Percentiles rank a stretch among this genome's conserved stretches.
These are phyloP conservation scores for Semnopithecus entellus DNA, from an alignment of 2,113 vertebrate genomes.

Conservation along the genomic window DNA sequence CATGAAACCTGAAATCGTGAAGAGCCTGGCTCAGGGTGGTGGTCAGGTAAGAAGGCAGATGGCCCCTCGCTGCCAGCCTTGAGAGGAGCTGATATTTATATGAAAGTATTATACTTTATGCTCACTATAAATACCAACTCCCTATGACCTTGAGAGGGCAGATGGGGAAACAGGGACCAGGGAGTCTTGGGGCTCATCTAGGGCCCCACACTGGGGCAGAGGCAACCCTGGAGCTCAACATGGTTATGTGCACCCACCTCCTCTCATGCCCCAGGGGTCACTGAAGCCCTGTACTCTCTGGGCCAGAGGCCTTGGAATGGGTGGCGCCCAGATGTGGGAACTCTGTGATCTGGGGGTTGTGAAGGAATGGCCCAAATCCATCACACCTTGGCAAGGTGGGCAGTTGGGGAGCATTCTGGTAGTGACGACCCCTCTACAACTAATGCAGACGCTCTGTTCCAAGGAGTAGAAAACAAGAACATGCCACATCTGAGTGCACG, in stretches of 20 bases:
- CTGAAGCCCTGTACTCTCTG: not conserved
- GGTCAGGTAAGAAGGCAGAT: rapidly evolving
- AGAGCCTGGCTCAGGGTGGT: rapidly evolving
- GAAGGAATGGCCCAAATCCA: not conserved
- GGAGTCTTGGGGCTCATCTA: rapidly evolving
- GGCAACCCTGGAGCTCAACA: not conserved
- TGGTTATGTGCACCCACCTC: rapidly evolving
- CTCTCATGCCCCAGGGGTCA: not conserved
- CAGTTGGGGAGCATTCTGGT: not conserved
- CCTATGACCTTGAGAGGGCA: not conserved
- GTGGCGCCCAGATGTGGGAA: not conserved
- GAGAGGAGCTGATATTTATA: not conserved
- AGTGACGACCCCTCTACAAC: rapidly evolving
- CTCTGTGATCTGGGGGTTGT: rapidly evolving
- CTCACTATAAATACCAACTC: not conserved
- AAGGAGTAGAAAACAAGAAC: too few relatives aligned
- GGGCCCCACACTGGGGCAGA: not conserved
- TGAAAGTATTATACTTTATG: not conserved
- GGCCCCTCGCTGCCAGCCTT: rapidly evolving
- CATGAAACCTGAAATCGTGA: too few relatives aligned
- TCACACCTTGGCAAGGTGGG: rapidly evolving
- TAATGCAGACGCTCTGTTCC: rapidly evolving
- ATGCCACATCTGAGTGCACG: rapidly evolving
- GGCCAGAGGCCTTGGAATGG: not conserved
- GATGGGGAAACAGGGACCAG: not conserved